Conservation (phyloP, 1,140 invertebrate species). For the Eufriesea mexicana region DNA sequence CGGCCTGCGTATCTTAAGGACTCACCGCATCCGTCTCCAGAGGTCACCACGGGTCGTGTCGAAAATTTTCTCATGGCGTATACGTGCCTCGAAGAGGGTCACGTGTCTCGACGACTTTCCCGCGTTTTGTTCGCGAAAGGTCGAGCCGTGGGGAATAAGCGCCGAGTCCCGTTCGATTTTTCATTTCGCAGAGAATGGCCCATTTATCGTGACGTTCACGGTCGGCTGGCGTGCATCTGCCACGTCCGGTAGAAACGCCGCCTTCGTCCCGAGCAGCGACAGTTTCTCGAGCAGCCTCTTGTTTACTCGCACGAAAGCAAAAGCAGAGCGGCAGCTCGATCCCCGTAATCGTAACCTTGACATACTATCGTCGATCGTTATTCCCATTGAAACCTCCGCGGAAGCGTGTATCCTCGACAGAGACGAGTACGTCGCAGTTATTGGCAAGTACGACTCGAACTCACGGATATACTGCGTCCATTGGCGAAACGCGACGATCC, state of each 20-base stretch:
- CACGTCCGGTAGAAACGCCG: conserved; percentile 10
- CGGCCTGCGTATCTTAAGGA: too few relatives aligned
- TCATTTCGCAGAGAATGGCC: conserved; percentile 35
- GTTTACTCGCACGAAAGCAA: background rate
- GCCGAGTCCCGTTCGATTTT: conserved; percentile 37
- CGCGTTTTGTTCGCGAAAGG: conserved; percentile 43
- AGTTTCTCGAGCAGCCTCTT: background rate
- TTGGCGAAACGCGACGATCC: background rate
- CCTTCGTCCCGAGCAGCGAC: background rate
- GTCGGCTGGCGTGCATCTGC: conserved; percentile 44
- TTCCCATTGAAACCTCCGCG: background rate
- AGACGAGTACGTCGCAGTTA: background rate
- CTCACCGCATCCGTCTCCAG: too few relatives aligned
- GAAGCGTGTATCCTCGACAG: background rate
- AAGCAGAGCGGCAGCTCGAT: background rate
- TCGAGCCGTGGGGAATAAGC: conserved; percentile 4
- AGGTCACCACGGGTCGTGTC: accelerated
- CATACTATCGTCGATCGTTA: background rate
- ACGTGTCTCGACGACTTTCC: conserved; percentile 1
- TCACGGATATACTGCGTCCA: background rate
- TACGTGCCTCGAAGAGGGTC: background rate
- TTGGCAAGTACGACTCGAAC: background rate
- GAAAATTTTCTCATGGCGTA: conserved; percentile 41
- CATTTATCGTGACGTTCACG: conserved; percentile 34
- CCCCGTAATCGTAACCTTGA: conserved; percentile 10